These are phyloP conservation scores for Lepus timidus DNA, from an alignment of 2,113 vertebrate genomes.

Conservation along the genomic window DNA sequence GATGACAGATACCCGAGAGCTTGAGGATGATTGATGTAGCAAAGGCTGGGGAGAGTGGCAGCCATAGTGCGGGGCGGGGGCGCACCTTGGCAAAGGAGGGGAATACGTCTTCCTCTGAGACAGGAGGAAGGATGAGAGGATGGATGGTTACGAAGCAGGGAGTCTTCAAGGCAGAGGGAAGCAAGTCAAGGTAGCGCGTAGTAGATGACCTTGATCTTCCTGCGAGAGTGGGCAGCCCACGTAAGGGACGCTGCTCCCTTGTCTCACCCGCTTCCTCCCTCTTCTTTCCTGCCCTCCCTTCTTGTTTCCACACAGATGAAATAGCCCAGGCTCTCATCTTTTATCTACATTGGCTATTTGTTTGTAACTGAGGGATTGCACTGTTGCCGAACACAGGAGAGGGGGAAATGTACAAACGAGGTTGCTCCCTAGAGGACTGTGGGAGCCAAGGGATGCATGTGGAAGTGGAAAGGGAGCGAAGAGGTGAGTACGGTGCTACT, in stretches of 20 bases:
- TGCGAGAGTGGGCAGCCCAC: not conserved
- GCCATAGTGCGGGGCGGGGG: constrained; percentile 76
- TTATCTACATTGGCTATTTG: not conserved
- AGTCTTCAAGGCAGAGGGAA: constrained; percentile 42
- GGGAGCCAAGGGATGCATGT: not conserved
- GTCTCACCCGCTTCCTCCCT: not conserved
- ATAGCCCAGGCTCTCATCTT: not conserved
- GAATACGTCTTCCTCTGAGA: constrained; percentile 64
- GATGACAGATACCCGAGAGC: constrained; percentile 25
- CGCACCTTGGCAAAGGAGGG: constrained; percentile 66
- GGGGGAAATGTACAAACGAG: not conserved
- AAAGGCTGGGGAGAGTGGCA: constrained; percentile 61
- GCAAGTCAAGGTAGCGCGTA: constrained; percentile 54
- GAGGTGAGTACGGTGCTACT: constrained; percentile 63
- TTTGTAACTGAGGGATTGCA: not conserved
- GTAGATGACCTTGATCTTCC: constrained; percentile 73
- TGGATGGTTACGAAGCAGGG: constrained; percentile 45
- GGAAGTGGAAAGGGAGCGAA: not conserved
- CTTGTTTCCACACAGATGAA: not conserved
- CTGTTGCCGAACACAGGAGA: not conserved
- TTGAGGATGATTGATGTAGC: constrained; percentile 66
- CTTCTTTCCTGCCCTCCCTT: not conserved
- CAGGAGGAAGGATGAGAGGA: constrained; percentile 39
- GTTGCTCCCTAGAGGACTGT: not conserved
- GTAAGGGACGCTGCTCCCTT: not conserved